phyloP scores from a whole-genome alignment of 2,113 vertebrate species.

The Candoia aspera region DNA sequence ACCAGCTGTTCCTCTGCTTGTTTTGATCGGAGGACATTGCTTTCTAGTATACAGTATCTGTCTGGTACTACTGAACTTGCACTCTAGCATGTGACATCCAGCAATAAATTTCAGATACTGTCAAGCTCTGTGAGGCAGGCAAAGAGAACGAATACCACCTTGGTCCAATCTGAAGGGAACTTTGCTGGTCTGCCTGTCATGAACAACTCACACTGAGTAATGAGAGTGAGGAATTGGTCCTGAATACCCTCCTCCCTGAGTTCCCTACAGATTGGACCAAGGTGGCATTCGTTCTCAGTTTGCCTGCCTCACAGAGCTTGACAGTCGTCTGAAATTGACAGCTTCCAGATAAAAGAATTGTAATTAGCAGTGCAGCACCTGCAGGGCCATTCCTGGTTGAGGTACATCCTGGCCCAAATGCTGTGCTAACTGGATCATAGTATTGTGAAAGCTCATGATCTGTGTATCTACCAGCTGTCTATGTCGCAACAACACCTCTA shows the following conservation, averaged over 20 bases:
- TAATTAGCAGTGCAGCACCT: not conserved
- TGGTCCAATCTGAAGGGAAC: not conserved
- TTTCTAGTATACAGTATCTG: not conserved
- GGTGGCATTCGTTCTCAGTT: too few species aligned
- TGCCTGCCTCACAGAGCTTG: too few species aligned
- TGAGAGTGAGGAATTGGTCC: not conserved
- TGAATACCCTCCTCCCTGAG: not conserved
- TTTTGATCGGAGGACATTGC: not conserved
- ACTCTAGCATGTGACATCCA: not conserved
- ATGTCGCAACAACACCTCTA: not conserved
- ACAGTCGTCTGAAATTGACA: not conserved
- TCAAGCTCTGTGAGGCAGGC: not conserved
- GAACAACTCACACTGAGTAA: not conserved
- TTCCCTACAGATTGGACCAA: too few species aligned
- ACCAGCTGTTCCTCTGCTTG: not conserved
- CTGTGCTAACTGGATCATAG: not conserved
- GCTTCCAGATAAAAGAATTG: not conserved
- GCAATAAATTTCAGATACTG: not conserved
- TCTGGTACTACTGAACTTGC: not conserved
- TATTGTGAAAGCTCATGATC: not conserved
- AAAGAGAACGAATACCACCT: not conserved
- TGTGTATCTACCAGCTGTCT: not conserved
- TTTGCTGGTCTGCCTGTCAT: not conserved
- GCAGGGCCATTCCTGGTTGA: not conserved
- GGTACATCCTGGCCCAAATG: not conserved